Evolutionary conservation across 2,113 vertebrate genomes (phyloP), one percentile per base, ranked within the genome.

Genomic region (Pedionomus torquatus): DNA sequence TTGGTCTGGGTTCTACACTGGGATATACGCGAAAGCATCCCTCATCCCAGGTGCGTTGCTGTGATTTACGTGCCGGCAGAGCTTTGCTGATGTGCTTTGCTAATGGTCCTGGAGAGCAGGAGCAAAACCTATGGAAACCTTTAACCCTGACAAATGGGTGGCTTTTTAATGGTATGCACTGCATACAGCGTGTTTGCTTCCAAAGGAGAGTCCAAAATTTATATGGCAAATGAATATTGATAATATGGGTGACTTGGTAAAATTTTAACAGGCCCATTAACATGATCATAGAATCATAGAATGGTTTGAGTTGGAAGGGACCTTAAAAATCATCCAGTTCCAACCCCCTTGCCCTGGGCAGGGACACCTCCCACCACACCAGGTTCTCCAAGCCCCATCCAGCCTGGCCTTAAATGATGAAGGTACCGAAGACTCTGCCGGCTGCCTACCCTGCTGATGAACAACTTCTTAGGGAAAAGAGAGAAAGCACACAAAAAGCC

Each of bases 1-100:
- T 65, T 12, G 17, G 8, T 5, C 41, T 39, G 64, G 17, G 33
- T 0, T 64, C 51, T 13, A 3, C 9, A 1, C 25, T 41, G 65
- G 78, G 16, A 30, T 11, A 13, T 2, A 1, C 1, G 5, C n/a
- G 0, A 2, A 9, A 11, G 17, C 0, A 1, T 14, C 4, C 11
- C 35, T 65, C 43, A 49, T 30, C 17, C 20, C 21, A 17, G 79
- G 28, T 25, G 46, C 1, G 0, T 6, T 18, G 64, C 2, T 39
- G 63, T 0, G 5, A 9, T 60, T 8, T 14, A 19, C 7, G 2
- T 10, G 52, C 35, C 8, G 61, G 18, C 57, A 49, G 35, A 44
- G 68, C 52, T 58, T 20, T 57, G 64, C 76, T 71, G 2, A 16
- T 3, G n/a, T 2, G 35, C 52, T n/a, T n/a, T n/a, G n/a, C n/a